A percentile compares a stretch with the other conserved stretches of the same genome.
Conservation (phyloP, 2,113 vertebrate species). For the Pseudorectes ferrugineus region DNA sequence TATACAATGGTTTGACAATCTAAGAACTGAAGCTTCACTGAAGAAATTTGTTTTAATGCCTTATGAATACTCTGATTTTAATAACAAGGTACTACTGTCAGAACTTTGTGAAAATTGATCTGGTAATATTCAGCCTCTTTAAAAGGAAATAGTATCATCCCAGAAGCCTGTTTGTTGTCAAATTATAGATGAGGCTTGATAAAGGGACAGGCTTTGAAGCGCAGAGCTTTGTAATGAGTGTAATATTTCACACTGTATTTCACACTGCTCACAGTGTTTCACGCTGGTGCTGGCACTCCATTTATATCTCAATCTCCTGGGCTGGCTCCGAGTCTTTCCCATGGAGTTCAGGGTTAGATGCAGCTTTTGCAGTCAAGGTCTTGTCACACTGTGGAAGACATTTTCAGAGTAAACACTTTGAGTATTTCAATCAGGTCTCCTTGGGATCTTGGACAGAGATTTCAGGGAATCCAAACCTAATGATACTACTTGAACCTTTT, state of each 20-base stretch:
- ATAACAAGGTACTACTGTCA: not conserved
- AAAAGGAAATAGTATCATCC: not conserved
- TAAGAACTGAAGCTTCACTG: not conserved
- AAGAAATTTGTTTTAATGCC: not conserved
- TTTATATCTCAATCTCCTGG: constrained; percentile 29
- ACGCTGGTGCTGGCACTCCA: not conserved
- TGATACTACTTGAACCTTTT: not conserved
- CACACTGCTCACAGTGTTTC: constrained; percentile 16
- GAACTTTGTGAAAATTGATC: not conserved
- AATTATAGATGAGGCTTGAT: not conserved
- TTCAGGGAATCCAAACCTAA: not conserved
- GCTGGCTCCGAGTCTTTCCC: not conserved
- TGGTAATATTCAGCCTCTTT: not conserved
- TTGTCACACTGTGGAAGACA: not conserved
- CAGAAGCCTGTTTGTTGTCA: constrained; percentile 1
- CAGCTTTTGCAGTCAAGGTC: not conserved
- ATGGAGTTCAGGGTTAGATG: not conserved
- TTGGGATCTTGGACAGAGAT: not conserved
- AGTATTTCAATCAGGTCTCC: not conserved
- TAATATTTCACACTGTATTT: constrained; percentile 42
- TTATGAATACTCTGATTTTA: not conserved
- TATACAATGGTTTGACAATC: not conserved
- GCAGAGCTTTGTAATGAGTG: not conserved
- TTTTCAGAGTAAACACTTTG: not conserved
- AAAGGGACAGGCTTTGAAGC: not conserved